These are phyloP conservation scores for Sorex araneus DNA, from an alignment of 2,113 vertebrate species.

Conservation along the genomic window DNA sequence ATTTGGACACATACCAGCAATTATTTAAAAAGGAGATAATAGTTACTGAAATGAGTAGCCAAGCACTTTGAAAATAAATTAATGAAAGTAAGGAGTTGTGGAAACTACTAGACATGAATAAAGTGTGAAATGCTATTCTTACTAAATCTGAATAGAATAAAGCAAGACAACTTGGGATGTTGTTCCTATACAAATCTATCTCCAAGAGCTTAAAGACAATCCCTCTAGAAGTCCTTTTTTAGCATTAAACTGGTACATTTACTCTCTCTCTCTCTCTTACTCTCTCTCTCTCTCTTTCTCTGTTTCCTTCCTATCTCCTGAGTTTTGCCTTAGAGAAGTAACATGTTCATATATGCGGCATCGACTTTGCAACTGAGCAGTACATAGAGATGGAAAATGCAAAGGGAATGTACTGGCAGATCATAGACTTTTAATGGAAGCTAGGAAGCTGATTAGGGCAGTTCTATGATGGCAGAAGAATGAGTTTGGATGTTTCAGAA, in stretches of 20 bases:
- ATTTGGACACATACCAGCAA: background rate
- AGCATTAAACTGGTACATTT: background rate
- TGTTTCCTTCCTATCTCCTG: slow-evolving; percentile 5
- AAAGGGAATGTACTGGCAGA: background rate
- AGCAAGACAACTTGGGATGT: background rate
- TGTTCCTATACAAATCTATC: background rate
- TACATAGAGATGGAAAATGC: background rate
- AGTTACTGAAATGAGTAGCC: background rate
- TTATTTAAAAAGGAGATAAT: background rate
- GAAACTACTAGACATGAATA: background rate
- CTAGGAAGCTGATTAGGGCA: background rate
- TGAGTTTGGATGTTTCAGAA: background rate
- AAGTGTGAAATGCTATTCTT: background rate
- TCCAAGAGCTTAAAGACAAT: background rate
- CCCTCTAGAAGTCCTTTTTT: background rate
- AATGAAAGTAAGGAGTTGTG: background rate
- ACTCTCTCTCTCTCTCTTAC: background rate
- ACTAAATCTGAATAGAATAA: background rate
- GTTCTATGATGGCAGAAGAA: background rate
- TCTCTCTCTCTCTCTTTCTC: too few relatives aligned
- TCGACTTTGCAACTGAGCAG: background rate
- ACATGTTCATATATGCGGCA: background rate
- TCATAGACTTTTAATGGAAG: background rate
- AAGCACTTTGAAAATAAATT: background rate
- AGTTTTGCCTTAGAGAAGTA: background rate